A percentile compares a stretch with the other conserved stretches of the same genome.
These are phyloP conservation scores for Takifugu bimaculatus DNA, from an alignment of 2,113 vertebrate genomes.

Conservation along the genomic window DNA sequence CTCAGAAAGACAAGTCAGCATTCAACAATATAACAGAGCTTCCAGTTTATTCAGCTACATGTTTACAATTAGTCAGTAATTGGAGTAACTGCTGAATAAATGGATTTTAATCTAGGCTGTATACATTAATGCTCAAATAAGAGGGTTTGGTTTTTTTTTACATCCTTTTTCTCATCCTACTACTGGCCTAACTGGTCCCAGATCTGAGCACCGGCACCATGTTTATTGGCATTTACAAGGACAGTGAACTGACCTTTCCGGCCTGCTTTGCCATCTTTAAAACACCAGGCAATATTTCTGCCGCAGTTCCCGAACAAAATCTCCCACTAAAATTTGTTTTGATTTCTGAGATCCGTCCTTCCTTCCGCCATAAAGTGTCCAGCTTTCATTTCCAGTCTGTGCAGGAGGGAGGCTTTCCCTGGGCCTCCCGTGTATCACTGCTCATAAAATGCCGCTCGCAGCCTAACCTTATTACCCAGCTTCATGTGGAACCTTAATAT, in stretches of 20 bases:
- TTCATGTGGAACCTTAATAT: slow-evolving; percentile 19
- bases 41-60: too few relatives aligned
- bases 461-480: slow-evolving; percentile 40
- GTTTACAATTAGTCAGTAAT: too few relatives aligned
- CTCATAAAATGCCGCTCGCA: slow-evolving; percentile 44
- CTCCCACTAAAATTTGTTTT: slow-evolving; percentile 35
- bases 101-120: too few relatives aligned
- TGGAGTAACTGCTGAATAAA: too few relatives aligned
- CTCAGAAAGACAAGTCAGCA: too few relatives aligned
- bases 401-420: slow-evolving; percentile 48
- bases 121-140: too few relatives aligned
- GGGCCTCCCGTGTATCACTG: slow-evolving; percentile 46
- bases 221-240: slow-evolving; percentile 57
- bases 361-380: slow-evolving; percentile 29
- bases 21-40: too few relatives aligned
- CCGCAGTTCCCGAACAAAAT: slow-evolving; percentile 13
- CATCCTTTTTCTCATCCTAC: slow-evolving; percentile 1
- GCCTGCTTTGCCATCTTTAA: slow-evolving; percentile 52
- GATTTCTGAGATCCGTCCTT: slow-evolving; percentile 27
- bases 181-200: slow-evolving; percentile 27
- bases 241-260: slow-evolving; percentile 63
- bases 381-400: slow-evolving; percentile 27
- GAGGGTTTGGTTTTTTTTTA: too few relatives aligned
- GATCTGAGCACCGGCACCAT: slow-evolving; percentile 41
- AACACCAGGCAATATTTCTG: slow-evolving; percentile 61